Conservation (phyloP, 2,888 invertebrate genomes). For the Hypena proboscidalis region DNA sequence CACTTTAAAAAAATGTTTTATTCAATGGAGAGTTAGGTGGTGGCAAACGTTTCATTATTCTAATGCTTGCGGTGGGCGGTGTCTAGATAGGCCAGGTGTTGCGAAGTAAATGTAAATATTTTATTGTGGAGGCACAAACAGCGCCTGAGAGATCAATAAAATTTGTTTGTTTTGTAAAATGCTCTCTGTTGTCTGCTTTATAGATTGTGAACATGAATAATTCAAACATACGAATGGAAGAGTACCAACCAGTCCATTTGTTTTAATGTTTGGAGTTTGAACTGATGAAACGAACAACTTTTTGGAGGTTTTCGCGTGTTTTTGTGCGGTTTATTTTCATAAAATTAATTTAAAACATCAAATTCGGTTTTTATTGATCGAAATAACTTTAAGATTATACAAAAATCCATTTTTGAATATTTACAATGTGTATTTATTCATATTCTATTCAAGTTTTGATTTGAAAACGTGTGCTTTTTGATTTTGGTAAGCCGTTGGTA, state of each 20-base stretch:
- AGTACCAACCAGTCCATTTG: constrained; percentile 72
- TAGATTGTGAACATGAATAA: constrained; percentile 83
- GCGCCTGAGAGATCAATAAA: constrained; percentile 84
- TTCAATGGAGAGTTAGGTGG: constrained; percentile 65
- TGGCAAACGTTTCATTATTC: constrained; percentile 77
- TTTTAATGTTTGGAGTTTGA: constrained; percentile 75
- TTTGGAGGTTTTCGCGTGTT: constrained; percentile 24
- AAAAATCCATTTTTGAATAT: too few species aligned
- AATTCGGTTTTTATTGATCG: too few species aligned
- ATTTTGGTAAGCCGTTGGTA: too few species aligned
- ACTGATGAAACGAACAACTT: constrained; percentile 70
- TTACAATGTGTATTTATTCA: too few species aligned
- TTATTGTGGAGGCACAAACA: constrained; percentile 81
- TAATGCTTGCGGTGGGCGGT: constrained; percentile 71
- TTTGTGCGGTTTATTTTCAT: constrained; percentile 19
- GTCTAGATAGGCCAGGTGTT: constrained; percentile 74
- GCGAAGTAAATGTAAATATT: constrained; percentile 84
- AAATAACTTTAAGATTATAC: too few species aligned
- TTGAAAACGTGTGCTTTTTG: too few species aligned
- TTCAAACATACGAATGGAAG: constrained; percentile 76
- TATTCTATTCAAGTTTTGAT: too few species aligned
- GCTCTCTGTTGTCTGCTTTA: constrained; percentile 79
- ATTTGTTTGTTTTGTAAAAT: constrained; percentile 85
- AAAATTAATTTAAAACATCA: constrained; percentile 21
- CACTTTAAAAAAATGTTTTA: constrained; percentile 64